Evolutionary conservation across 2,888 invertebrate species (phyloP).

Genomic region (Stenchaetothrips biformis): DNA sequence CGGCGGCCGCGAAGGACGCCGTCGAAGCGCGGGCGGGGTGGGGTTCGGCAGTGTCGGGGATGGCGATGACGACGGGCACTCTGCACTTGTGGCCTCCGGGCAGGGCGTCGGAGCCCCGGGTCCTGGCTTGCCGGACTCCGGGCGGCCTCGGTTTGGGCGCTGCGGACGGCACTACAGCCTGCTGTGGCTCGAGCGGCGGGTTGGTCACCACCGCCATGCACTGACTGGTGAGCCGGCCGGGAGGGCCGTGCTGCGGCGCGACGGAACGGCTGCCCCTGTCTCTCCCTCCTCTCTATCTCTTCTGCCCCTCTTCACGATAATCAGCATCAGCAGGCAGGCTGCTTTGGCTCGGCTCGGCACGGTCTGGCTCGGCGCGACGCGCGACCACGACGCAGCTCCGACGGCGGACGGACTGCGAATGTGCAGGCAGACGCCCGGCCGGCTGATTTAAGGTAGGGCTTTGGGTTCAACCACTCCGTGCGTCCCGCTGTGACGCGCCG

Average conservation of each 20-base stretch:
- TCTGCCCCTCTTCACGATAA: background rate
- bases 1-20: background rate
- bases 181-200: background rate
- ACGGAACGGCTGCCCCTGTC: background rate
- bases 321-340: background rate
- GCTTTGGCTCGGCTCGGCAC: slow-evolving; percentile 34
- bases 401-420: slow-evolving; percentile 30
- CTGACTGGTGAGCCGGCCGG: background rate
- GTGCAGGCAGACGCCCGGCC: background rate
- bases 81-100: background rate
- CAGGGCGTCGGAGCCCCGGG: background rate
- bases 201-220: slow-evolving; percentile 1
- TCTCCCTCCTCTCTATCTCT: background rate
- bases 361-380: slow-evolving; percentile 33
- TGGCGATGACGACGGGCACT: background rate
- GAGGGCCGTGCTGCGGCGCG: background rate
- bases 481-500: background rate
- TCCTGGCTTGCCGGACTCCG: background rate
- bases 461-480: background rate
- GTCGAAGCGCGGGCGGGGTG: background rate
- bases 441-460: background rate
- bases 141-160: no score
- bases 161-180: background rate
- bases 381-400: background rate
- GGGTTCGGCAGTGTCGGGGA: background rate